Percentiles rank a stretch among this genome's conserved stretches.
phyloP scores from a whole-genome alignment of 2,888 invertebrate species.

The Chrysolina haemoptera region DNA sequence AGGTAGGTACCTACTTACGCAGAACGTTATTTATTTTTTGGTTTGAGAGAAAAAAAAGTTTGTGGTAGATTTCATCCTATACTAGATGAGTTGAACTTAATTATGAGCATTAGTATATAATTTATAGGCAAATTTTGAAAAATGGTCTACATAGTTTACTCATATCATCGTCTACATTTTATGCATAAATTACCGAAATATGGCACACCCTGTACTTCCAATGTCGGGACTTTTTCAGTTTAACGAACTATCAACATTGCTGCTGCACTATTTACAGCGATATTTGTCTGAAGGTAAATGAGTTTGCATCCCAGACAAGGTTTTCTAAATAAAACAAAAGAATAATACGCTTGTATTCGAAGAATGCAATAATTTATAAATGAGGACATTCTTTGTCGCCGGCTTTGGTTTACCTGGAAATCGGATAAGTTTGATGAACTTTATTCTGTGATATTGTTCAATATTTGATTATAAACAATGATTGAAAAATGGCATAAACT shows the following conservation, averaged over 20 bases:
- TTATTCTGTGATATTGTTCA: not conserved
- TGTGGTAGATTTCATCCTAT: too few species aligned
- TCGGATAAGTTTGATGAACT: slow-evolving; percentile 4
- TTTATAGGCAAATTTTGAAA: too few species aligned
- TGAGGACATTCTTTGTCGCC: slow-evolving; percentile 22
- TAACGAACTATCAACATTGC: slow-evolving; percentile 11
- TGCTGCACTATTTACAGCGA: slow-evolving; percentile 17
- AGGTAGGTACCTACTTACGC: too few species aligned
- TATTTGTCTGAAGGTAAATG: slow-evolving; percentile 29
- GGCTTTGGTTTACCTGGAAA: slow-evolving; percentile 6
- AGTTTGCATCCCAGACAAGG: slow-evolving; percentile 28
- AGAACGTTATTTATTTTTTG: too few species aligned
- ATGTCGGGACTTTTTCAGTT: slow-evolving; percentile 1
- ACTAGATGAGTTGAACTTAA: too few species aligned
- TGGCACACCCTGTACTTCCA: not conserved
- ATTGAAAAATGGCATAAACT: too few species aligned
- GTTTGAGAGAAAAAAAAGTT: too few species aligned
- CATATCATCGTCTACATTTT: too few species aligned
- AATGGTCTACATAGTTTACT: too few species aligned
- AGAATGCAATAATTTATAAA: slow-evolving; percentile 26
- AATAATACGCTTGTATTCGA: slow-evolving; percentile 22
- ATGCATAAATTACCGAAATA: not conserved
- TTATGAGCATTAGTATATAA: too few species aligned
- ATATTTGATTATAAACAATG: slow-evolving; percentile 6
- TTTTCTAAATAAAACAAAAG: slow-evolving; percentile 28